phyloP scores from a whole-genome alignment of 2,113 vertebrate species.

The Fregetta grallaria region DNA sequence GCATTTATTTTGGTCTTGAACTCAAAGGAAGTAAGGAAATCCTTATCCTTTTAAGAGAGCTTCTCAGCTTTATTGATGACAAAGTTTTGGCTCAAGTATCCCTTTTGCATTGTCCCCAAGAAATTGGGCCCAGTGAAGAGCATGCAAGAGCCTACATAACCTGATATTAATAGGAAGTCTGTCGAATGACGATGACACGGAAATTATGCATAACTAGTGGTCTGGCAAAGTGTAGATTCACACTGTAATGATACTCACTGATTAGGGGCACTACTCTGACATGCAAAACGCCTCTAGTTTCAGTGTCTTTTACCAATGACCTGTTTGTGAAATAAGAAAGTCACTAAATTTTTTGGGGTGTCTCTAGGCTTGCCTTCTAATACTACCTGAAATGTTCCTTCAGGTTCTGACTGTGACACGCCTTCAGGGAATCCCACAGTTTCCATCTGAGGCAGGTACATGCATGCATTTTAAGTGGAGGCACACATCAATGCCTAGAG shows the following conservation, averaged over 20 bases:
- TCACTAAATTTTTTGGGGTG: neutral
- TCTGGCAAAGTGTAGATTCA: neutral
- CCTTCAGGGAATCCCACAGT: neutral
- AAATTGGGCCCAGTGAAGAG: neutral
- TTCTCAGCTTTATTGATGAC: neutral
- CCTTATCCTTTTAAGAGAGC: neutral
- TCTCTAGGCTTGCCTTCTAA: neutral
- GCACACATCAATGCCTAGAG: neutral
- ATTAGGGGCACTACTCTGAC: neutral
- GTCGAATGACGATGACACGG: accelerated
- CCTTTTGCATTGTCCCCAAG: neutral
- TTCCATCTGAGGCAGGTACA: neutral
- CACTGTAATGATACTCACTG: neutral
- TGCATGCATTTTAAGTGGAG: neutral
- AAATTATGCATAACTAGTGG: neutral
- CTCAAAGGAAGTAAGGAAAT: neutral
- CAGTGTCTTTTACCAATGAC: neutral
- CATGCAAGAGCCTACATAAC: neutral
- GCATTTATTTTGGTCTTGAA: neutral
- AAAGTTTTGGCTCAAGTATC: neutral
- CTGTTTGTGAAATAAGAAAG: neutral
- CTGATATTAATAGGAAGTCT: neutral
- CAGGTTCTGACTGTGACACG: neutral
- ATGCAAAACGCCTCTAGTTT: neutral
- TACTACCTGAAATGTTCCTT: neutral